Percentiles rank a stretch among this genome's conserved stretches.
Conservation (phyloP, 2,113 vertebrate genomes). For the Protomyctophum bolini region DNA sequence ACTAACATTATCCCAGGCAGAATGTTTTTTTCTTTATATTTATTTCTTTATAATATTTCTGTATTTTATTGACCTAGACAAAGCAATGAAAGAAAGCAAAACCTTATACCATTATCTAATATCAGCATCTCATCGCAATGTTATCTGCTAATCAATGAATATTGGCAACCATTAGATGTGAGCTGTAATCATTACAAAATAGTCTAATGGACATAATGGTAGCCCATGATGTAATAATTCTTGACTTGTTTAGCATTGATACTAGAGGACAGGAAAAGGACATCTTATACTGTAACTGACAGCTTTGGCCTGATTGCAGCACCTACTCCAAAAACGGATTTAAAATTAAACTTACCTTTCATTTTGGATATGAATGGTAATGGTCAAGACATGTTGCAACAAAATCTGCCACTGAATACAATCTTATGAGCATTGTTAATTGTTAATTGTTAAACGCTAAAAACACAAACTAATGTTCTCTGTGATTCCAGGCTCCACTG, state of each 20-base stretch:
- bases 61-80: not conserved
- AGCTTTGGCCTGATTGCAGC: not conserved
- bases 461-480: not conserved
- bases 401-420: not conserved
- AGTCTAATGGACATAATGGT: not conserved
- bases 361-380: constrained; percentile 47
- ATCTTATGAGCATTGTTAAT: constrained; percentile 16
- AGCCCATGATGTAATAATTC: not conserved
- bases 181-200: not conserved
- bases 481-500: not conserved
- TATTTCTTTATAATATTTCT: not conserved
- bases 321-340: not conserved
- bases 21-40: too few relatives aligned
- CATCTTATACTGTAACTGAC: not conserved
- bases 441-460: too few relatives aligned
- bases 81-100: too few relatives aligned
- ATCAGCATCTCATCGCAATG: not conserved
- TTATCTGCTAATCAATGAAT: not conserved
- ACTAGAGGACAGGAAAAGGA: not conserved
- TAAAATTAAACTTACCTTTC: constrained; percentile 56
- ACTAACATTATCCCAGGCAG: too few relatives aligned
- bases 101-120: too few relatives aligned
- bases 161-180: not conserved
- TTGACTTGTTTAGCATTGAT: not conserved
- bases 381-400: constrained; percentile 13